These are phyloP conservation scores for Acrocera orbiculus DNA, from an alignment of 2,888 invertebrate species.

Conservation along the genomic window DNA sequence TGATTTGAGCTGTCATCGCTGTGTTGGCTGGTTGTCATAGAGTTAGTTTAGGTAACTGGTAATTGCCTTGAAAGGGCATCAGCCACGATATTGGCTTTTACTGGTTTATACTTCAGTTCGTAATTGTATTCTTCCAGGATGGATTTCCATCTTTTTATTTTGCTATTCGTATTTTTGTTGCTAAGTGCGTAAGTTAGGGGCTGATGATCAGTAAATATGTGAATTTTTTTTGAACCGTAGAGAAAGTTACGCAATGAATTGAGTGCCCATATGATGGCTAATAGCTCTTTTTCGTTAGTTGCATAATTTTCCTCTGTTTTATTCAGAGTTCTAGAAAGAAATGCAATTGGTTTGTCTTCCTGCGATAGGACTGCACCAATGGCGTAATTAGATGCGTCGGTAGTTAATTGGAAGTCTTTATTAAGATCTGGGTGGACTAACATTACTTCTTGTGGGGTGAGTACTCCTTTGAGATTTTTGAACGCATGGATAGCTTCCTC, in stretches of 20 bases:
- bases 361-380: constrained; percentile 4
- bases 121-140: constrained; percentile 5
- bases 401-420: constrained; percentile 4
- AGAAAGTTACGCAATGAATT: constrained; percentile 2
- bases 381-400: constrained; percentile 3
- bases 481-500: constrained; percentile 1
- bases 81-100: constrained; percentile 4
- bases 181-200: constrained; percentile 2
- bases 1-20: background rate
- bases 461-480: constrained; percentile 2
- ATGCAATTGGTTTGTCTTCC: constrained; percentile 1
- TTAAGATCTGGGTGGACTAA: constrained; percentile 3
- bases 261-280: constrained; percentile 2
- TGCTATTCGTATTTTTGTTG: constrained; percentile 3
- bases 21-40: background rate
- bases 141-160: constrained; percentile 5
- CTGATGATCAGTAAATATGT: constrained; percentile 2
- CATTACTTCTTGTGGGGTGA: constrained; percentile 3
- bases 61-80: constrained; percentile 6
- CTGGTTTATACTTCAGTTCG: constrained; percentile 5
- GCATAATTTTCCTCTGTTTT: constrained; percentile 3
- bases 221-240: constrained; percentile 2
- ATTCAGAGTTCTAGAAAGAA: constrained; percentile 2
- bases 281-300: constrained; percentile 2
- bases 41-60: background rate